These are phyloP conservation scores for Embiotoca jacksoni DNA, from an alignment of 2,113 vertebrate species.

Conservation along the genomic window DNA sequence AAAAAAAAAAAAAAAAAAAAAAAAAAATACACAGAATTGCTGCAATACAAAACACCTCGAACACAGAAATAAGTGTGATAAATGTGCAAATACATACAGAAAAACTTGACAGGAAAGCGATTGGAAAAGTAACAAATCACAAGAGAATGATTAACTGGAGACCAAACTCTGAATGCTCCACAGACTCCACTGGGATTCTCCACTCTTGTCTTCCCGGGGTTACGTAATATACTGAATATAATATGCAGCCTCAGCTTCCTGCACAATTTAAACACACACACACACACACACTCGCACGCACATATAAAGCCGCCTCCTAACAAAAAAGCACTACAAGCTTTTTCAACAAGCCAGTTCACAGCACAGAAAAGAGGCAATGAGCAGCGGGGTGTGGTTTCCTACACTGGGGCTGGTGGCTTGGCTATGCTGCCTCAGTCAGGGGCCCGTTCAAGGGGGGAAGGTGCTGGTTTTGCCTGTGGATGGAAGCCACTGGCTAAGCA, in stretches of 20 bases:
- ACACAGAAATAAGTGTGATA: neutral
- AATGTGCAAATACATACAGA: neutral
- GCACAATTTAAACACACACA: conserved; percentile 26
- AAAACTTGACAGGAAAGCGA: neutral
- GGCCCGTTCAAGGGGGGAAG: conserved; percentile 75
- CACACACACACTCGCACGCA: neutral
- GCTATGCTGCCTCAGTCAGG: conserved; percentile 66
- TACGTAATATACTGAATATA: conserved; percentile 45
- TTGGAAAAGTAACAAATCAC: too few relatives aligned
- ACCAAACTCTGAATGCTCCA: neutral
- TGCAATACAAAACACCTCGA: neutral
- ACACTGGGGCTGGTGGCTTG: conserved; percentile 61
- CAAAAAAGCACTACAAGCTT: conserved; percentile 6
- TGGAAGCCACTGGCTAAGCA: conserved; percentile 92
- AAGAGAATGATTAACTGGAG: too few relatives aligned
- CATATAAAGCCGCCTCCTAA: conserved; percentile 31
- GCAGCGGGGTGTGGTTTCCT: conserved; percentile 48
- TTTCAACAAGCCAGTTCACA: conserved; percentile 20
- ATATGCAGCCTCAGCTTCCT: conserved; percentile 51
- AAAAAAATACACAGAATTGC: neutral
- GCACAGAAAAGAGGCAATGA: conserved; percentile 60
- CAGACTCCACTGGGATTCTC: conserved; percentile 36
- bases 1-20: neutral
- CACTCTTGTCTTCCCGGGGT: conserved; percentile 27
- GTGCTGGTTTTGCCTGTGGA: conserved; percentile 87